These are phyloP conservation scores for Clarias fuscus DNA, from an alignment of 2,797 vertebrate genomes.

Conservation along the genomic window DNA sequence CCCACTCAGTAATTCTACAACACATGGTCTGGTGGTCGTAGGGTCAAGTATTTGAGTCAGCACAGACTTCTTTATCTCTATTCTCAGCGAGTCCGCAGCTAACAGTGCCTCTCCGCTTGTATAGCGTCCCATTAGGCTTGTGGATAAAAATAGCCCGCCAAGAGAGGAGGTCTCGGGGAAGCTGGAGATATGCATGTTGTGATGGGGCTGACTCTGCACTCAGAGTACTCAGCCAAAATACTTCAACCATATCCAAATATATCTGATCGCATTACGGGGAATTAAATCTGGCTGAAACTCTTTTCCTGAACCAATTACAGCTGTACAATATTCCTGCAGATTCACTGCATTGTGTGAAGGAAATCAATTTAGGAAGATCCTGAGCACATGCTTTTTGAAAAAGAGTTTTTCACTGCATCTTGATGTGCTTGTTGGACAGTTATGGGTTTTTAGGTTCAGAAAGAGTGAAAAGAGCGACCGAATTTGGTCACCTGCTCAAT, in stretches of 20 bases:
- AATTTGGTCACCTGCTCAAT: not conserved
- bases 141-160: constrained; percentile 71
- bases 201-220: constrained; percentile 41
- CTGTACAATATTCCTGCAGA: constrained; percentile 24
- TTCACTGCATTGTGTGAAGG: not conserved
- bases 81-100: constrained; percentile 57
- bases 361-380: not conserved
- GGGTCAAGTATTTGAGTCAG: constrained; percentile 50
- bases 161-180: constrained; percentile 66
- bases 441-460: not conserved
- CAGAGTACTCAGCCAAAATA: constrained; percentile 25
- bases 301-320: constrained; percentile 24
- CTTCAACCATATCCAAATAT: constrained; percentile 39
- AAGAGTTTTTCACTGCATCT: not conserved
- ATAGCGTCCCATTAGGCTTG: constrained; percentile 66
- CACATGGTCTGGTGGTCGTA: constrained; percentile 9
- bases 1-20: constrained; percentile 2
- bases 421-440: not conserved
- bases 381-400: not conserved
- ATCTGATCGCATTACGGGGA: constrained; percentile 23
- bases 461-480: not conserved
- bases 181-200: constrained; percentile 63
- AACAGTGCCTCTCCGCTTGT: constrained; percentile 65
- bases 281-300: constrained; percentile 11
- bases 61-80: constrained; percentile 42